Percentiles rank a stretch among this genome's conserved stretches.
These are phyloP conservation scores for Folsomia manolachei DNA, from an alignment of 2,888 invertebrate genomes.

Conservation along the genomic window DNA sequence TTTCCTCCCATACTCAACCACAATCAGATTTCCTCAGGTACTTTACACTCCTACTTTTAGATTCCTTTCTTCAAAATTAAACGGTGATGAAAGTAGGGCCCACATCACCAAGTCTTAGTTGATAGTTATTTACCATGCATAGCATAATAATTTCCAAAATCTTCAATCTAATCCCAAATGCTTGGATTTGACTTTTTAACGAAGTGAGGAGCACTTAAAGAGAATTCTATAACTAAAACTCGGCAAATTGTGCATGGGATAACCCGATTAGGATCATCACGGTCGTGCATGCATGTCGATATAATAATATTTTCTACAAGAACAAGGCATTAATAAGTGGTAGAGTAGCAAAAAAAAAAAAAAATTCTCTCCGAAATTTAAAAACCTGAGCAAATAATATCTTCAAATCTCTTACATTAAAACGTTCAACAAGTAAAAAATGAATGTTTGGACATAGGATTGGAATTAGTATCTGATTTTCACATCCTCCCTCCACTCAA, in stretches of 20 bases:
- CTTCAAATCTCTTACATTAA: background rate
- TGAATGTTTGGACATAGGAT: background rate
- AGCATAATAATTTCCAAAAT: background rate
- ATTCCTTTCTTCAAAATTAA: conserved; percentile 3
- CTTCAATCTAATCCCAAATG: background rate
- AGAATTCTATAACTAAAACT: too few species aligned
- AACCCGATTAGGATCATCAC: conserved; percentile 15
- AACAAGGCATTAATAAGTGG: background rate
- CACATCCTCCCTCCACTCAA: background rate
- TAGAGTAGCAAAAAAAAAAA: background rate
- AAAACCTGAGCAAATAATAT: conserved; percentile 7
- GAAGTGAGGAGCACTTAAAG: background rate
- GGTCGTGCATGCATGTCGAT: conserved; percentile 17
- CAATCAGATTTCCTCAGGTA: background rate
- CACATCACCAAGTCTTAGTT: background rate
- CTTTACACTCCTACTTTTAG: conserved; percentile 4
- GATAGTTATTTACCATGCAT: background rate
- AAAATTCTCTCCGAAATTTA: background rate
- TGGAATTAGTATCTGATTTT: background rate
- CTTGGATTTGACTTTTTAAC: background rate
- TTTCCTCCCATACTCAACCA: background rate
- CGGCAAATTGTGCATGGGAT: too few species aligned
- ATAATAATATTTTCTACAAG: background rate
- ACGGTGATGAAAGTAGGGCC: background rate
- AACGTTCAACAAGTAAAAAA: background rate